Conservation (phyloP, 35 echinoderm and acorn worm species). For the Ptychodera flava region DNA sequence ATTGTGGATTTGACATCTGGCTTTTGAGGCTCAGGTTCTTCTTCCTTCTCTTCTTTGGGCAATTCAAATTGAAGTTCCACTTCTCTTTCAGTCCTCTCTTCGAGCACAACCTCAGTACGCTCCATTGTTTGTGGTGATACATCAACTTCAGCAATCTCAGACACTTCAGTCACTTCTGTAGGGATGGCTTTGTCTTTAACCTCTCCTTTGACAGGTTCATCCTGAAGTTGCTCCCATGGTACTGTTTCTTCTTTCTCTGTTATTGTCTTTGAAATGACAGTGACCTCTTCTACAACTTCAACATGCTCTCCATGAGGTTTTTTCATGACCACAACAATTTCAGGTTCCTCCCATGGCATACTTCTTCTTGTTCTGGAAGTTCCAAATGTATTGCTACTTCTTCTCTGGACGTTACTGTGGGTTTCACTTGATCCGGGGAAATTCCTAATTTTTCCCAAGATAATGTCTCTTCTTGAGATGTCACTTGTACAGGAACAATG, state of each 20-base stretch:
- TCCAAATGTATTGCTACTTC: not conserved
- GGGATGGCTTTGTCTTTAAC: not conserved
- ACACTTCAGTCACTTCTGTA: conserved; percentile 6
- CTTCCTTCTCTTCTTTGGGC: conserved; percentile 10
- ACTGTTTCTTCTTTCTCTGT: conserved; percentile 14
- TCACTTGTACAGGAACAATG: conserved; percentile 11
- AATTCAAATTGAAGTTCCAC: not conserved
- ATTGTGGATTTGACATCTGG: conserved; percentile 3
- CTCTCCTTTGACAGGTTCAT: too few species aligned
- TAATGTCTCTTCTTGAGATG: not conserved
- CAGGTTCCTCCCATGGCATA: not conserved
- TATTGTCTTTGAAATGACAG: conserved; percentile 16
- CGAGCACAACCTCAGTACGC: conserved; percentile 50
- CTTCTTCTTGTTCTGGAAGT: not conserved
- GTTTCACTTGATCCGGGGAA: not conserved
- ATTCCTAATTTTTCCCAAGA: not conserved
- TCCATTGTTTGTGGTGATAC: conserved; percentile 27
- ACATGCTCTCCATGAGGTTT: conserved; percentile 6
- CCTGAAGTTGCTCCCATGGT: conserved; percentile 19
- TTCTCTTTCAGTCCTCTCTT: conserved; percentile 56
- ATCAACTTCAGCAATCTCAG: conserved; percentile 15
- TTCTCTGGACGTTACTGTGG: not conserved
- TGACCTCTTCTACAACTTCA: conserved; percentile 19
- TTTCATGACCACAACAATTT: not conserved
- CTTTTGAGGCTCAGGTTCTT: conserved; percentile 9